These are phyloP conservation scores for Erethizon dorsatum DNA, from an alignment of 2,797 vertebrate genomes.

Conservation along the genomic window DNA sequence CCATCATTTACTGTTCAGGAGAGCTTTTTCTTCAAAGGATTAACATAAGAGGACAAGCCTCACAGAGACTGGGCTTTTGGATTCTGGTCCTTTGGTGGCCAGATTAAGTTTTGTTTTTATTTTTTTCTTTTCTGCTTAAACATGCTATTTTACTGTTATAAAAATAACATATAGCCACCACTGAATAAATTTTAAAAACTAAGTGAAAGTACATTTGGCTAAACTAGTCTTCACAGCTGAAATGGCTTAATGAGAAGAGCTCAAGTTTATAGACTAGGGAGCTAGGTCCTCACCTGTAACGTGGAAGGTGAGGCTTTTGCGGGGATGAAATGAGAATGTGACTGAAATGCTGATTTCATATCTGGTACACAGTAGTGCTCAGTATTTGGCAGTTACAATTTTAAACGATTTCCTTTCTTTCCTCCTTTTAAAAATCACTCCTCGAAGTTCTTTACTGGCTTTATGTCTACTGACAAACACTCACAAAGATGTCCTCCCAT, in stretches of 20 bases:
- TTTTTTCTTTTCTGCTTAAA: not conserved
- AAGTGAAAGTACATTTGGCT: not conserved
- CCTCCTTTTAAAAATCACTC: not conserved
- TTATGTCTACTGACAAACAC: not conserved
- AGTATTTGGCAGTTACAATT: not conserved
- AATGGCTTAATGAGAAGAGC: not conserved
- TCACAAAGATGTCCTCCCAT: not conserved
- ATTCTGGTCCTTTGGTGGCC: not conserved
- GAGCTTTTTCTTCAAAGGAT: constrained; percentile 24
- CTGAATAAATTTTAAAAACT: not conserved
- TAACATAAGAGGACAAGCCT: not conserved
- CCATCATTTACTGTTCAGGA: not conserved
- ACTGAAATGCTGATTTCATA: not conserved
- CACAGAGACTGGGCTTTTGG: not conserved
- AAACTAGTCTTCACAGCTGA: not conserved
- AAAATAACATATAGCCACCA: not conserved
- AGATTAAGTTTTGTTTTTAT: not conserved
- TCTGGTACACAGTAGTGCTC: not conserved
- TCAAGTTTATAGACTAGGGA: not conserved
- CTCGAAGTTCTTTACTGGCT: not conserved
- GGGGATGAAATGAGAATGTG: not conserved
- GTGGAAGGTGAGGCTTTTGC: not conserved
- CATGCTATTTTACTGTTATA: not conserved
- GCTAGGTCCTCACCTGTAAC: not conserved
- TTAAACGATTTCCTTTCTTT: not conserved